phyloP scores from a whole-genome alignment of 23 tunicate species.

The Trididemnum miniatum region DNA sequence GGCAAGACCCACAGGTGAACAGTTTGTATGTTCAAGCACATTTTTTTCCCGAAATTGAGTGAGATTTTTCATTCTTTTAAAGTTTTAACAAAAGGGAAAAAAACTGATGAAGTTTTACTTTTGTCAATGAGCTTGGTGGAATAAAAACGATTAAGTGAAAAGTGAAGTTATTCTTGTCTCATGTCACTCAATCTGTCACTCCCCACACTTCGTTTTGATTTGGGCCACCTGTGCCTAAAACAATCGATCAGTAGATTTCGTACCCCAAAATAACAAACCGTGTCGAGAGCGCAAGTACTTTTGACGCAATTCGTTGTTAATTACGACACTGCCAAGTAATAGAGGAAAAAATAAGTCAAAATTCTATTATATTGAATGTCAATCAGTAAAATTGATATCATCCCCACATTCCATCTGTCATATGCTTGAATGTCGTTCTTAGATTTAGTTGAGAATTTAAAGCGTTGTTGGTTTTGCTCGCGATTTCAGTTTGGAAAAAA shows the following conservation, averaged over 20 bases:
- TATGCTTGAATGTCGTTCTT: background rate
- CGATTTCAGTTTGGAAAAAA: background rate
- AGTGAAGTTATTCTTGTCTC: background rate
- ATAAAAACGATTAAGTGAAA: background rate
- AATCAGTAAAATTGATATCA: background rate
- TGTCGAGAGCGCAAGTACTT: background rate
- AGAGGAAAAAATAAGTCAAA: background rate
- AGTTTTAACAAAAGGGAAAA: background rate
- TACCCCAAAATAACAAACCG: background rate
- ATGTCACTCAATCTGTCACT: conserved; percentile 4
- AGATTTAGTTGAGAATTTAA: background rate
- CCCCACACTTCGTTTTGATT: background rate
- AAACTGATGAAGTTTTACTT: background rate
- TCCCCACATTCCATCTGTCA: too few species aligned
- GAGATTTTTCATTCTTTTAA: background rate
- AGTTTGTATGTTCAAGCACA: background rate
- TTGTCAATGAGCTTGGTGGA: background rate
- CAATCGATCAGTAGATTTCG: too few species aligned
- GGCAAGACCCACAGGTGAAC: background rate
- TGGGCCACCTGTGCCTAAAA: background rate
- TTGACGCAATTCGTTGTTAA: background rate
- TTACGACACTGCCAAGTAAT: background rate
- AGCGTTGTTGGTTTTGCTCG: background rate
- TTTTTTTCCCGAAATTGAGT: background rate
- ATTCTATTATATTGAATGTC: background rate